A percentile compares a stretch with the other conserved stretches of the same genome.
Evolutionary conservation across 2,797 vertebrate species (phyloP).

Genomic region (Oceanodroma leucorhoa): DNA sequence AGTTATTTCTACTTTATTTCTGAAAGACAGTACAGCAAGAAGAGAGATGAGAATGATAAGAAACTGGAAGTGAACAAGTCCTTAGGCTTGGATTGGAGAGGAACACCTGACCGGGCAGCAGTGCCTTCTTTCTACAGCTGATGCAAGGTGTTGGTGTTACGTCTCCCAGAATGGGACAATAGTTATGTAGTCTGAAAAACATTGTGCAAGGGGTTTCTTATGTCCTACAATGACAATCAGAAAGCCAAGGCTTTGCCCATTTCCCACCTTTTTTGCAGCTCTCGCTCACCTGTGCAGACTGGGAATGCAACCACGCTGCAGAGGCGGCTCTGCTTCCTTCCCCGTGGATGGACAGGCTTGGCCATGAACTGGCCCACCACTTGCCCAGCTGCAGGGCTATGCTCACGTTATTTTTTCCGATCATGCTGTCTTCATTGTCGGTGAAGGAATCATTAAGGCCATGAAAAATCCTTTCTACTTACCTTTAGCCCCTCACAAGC

Average conservation of each 20-base stretch:
- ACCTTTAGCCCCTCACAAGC: background rate
- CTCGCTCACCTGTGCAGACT: background rate
- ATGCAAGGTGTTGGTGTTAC: background rate
- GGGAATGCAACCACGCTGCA: fast-evolving
- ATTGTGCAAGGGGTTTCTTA: background rate
- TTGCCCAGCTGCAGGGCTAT: background rate
- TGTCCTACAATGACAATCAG: background rate
- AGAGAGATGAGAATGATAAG: background rate
- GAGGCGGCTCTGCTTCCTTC: background rate
- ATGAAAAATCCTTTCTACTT: background rate
- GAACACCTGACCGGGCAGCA: fast-evolving
- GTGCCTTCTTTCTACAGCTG: background rate
- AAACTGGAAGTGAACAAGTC: background rate
- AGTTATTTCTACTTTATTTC: background rate
- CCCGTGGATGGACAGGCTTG: background rate
- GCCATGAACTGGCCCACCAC: background rate
- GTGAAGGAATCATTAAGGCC: background rate
- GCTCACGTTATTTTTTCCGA: background rate
- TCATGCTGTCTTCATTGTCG: background rate
- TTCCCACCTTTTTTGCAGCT: background rate
- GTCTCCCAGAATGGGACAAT: background rate
- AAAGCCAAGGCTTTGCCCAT: background rate
- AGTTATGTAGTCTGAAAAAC: background rate
- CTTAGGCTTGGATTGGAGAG: background rate
- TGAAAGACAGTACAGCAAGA: background rate